phyloP scores from a whole-genome alignment of 2,888 invertebrate species.

The Drosophila melanocephala region DNA sequence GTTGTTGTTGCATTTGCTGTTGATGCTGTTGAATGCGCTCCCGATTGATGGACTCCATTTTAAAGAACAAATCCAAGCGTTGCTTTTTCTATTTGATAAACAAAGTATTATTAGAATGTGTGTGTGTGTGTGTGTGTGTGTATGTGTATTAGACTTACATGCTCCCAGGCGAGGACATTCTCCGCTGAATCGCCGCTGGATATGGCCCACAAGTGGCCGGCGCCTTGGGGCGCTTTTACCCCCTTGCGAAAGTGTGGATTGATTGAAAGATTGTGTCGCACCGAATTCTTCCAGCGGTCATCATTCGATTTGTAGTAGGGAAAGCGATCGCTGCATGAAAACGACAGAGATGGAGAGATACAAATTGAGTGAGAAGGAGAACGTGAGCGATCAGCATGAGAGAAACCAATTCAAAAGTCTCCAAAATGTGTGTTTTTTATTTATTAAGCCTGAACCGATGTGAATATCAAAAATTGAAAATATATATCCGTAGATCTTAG shows the following conservation, averaged over 20 bases:
- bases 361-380: not conserved
- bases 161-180: slow-evolving; percentile 87
- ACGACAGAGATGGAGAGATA: not conserved
- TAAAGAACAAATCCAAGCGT: slow-evolving; percentile 87
- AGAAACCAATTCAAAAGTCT: no score
- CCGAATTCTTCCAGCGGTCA: slow-evolving; percentile 97
- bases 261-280: slow-evolving; percentile 95
- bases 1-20: slow-evolving; percentile 68
- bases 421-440: not conserved
- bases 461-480: not conserved
- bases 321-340: slow-evolving; percentile 90
- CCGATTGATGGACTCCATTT: slow-evolving; percentile 85
- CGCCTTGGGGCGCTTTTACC: slow-evolving; percentile 93
- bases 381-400: not conserved
- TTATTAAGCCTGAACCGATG: not conserved
- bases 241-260: slow-evolving; percentile 96
- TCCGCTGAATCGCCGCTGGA: slow-evolving; percentile 89
- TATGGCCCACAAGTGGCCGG: slow-evolving; percentile 95
- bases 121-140: no score
- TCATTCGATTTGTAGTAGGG: slow-evolving; percentile 96
- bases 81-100: slow-evolving; percentile 86
- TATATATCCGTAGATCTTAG: not conserved
- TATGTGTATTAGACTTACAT: slow-evolving; percentile 84
- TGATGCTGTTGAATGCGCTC: slow-evolving; percentile 83
- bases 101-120: not conserved